phyloP scores from a whole-genome alignment of 92 coral and sea anemone genomes.

The Virgularia gustaviana region DNA sequence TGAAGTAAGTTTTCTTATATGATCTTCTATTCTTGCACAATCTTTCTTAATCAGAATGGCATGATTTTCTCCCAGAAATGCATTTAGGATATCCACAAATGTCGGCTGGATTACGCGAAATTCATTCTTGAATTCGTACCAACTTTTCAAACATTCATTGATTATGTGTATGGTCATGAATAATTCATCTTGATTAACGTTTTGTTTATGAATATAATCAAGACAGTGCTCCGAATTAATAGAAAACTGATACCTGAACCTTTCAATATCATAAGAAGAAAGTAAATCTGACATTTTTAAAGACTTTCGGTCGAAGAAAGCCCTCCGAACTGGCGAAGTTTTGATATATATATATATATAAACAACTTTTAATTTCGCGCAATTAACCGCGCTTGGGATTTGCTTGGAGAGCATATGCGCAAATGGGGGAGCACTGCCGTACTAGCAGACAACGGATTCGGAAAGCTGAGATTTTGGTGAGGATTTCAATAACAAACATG shows the following conservation, averaged over 20 bases:
- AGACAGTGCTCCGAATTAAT: background rate
- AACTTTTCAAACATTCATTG: conserved; percentile 20
- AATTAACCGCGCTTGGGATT: background rate
- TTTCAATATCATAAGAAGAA: background rate
- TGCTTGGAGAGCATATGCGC: too few species aligned
- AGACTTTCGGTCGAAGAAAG: background rate
- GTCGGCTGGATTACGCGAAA: background rate
- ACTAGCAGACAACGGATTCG: too few species aligned
- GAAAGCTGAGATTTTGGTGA: too few species aligned
- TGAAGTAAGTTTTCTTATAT: background rate
- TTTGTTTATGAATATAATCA: conserved; percentile 20
- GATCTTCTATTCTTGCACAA: background rate
- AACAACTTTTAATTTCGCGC: background rate
- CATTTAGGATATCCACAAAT: conserved; percentile 13
- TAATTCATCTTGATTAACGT: conserved; percentile 22
- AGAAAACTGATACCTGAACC: background rate
- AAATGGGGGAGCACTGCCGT: too few species aligned
- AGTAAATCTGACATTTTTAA: background rate
- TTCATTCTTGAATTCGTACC: conserved; percentile 22
- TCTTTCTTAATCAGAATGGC: conserved; percentile 18
- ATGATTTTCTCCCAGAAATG: conserved; percentile 12
- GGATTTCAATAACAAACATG: too few species aligned
- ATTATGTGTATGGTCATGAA: conserved; percentile 22
- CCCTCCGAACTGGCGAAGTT: background rate
- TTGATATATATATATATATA: background rate